A percentile compares a stretch with the other conserved stretches of the same genome.
phyloP scores from a whole-genome alignment of 1,140 invertebrate species.

The Aradophagus sp. region DNA sequence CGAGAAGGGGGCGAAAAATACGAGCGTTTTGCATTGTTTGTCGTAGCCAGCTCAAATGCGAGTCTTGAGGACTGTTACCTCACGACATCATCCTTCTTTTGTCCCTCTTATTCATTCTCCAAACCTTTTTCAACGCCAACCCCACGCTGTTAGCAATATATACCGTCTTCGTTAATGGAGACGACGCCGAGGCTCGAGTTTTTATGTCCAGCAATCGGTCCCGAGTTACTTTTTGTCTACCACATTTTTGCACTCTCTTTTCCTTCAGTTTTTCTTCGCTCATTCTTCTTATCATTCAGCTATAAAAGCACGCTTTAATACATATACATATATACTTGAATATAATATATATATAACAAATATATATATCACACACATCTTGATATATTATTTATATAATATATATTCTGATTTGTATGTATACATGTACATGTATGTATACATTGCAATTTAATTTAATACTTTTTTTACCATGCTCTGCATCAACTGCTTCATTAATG shows the following conservation, averaged over 20 bases:
- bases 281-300: no score
- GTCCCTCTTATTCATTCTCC: constrained; percentile 52
- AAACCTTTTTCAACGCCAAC: constrained; percentile 53
- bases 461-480: no score
- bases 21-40: constrained; percentile 51
- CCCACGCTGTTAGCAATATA: constrained; percentile 51
- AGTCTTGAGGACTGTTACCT: constrained; percentile 51
- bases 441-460: no score
- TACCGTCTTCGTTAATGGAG: constrained; percentile 54
- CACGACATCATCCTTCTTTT: constrained; percentile 53
- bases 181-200: constrained; percentile 37
- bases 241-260: constrained; percentile 30
- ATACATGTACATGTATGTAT: no score
- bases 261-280: constrained; percentile 32
- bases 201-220: constrained; percentile 49
- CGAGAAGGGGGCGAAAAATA: constrained; percentile 7
- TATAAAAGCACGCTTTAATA: no score
- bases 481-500: no score
- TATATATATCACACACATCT: no score
- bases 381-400: no score
- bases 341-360: no score
- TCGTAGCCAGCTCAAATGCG: constrained; percentile 44
- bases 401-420: no score
- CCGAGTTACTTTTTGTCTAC: constrained; percentile 36
- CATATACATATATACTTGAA: no score